Evolutionary conservation across 2,888 invertebrate species (phyloP).

Genomic region (Dione juno): DNA sequence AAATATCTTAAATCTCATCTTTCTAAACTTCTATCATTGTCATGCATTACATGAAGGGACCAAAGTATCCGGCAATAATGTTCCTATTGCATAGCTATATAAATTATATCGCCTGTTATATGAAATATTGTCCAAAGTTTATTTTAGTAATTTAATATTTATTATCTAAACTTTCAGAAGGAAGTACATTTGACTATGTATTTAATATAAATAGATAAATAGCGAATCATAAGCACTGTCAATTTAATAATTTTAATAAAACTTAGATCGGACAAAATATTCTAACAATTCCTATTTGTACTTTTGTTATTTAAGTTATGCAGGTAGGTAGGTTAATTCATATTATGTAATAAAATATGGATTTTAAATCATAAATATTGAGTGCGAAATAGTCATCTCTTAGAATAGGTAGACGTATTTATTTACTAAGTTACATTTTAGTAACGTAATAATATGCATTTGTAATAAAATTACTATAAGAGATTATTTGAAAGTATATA

Average conservation of each 20-base stretch:
- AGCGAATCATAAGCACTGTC: background rate
- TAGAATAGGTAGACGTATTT: slow-evolving; percentile 35
- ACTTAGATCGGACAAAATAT: slow-evolving; percentile 15
- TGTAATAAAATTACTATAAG: slow-evolving; percentile 25
- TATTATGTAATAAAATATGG: slow-evolving; percentile 3
- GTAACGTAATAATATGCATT: background rate
- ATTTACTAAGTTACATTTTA: slow-evolving; percentile 15
- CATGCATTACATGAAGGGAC: slow-evolving; percentile 5
- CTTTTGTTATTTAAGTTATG: background rate
- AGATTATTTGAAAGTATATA: slow-evolving; percentile 43
- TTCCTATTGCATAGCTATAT: slow-evolving; percentile 25
- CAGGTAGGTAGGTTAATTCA: background rate
- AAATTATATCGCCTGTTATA: background rate
- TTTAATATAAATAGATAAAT: too few species aligned
- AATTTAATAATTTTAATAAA: background rate
- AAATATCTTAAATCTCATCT: background rate
- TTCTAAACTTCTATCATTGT: background rate
- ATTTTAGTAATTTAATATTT: background rate
- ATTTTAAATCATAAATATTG: slow-evolving; percentile 22
- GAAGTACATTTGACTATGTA: too few species aligned
- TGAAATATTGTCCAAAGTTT: background rate
- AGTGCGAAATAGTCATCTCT: slow-evolving; percentile 40
- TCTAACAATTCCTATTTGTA: background rate
- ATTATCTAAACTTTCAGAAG: too few species aligned
- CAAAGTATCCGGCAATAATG: slow-evolving; percentile 22